phyloP scores from a whole-genome alignment of 92 coral and sea anemone genomes.

The Anthopleura xanthogrammica region DNA sequence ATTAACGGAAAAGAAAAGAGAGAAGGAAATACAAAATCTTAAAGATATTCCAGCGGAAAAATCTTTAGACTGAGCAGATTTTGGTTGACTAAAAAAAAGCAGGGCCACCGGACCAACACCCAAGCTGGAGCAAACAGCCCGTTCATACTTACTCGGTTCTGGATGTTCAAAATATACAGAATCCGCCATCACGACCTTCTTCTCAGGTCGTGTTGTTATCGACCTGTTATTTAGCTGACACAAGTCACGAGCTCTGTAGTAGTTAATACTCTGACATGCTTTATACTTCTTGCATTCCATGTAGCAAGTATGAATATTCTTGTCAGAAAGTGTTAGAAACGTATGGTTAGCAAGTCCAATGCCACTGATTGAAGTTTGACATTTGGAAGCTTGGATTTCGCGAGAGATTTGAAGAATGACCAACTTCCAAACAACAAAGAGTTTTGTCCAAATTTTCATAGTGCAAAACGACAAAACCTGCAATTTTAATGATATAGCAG shows the following conservation, averaged over 20 bases:
- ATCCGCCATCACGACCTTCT: neutral
- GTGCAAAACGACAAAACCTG: too few relatives aligned
- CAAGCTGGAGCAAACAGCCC: too few relatives aligned
- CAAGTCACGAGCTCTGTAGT: neutral
- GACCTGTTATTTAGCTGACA: slow-evolving; percentile 21
- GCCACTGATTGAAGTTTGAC: slow-evolving; percentile 13
- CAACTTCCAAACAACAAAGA: neutral
- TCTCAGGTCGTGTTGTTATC: neutral
- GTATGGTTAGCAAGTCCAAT: neutral
- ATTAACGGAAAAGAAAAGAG: too few relatives aligned
- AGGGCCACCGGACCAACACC: too few relatives aligned
- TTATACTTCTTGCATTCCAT: neutral
- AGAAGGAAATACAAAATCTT: too few relatives aligned
- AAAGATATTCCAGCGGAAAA: too few relatives aligned
- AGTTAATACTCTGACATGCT: slow-evolving; percentile 19
- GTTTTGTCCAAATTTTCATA: neutral
- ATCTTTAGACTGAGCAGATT: too few relatives aligned
- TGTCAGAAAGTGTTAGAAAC: neutral
- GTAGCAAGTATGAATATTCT: slow-evolving; percentile 13
- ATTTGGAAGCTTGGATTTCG: neutral
- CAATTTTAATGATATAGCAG: too few relatives aligned
- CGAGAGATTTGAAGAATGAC: neutral
- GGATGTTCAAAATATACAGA: slow-evolving; percentile 9
- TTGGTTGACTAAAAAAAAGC: too few relatives aligned
- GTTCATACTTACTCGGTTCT: slow-evolving; percentile 9